These are phyloP conservation scores for Acrocephalus arundinaceus DNA, from an alignment of 2,113 vertebrate species.

Conservation along the genomic window DNA sequence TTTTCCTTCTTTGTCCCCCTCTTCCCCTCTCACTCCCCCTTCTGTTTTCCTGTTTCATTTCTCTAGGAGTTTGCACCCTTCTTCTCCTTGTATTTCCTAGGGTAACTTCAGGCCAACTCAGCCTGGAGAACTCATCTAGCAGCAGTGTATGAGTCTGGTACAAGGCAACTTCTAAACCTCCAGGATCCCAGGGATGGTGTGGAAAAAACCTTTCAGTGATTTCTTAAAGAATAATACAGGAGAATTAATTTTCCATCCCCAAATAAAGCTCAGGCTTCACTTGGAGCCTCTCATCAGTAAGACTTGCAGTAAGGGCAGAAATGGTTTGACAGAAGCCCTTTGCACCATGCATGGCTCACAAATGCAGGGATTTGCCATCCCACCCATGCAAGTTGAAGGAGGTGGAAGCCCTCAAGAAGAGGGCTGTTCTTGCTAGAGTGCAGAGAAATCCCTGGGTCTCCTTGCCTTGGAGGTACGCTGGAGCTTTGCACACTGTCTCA, in stretches of 20 bases:
- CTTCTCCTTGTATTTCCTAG: not conserved
- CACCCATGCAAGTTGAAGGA: not conserved
- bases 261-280: not conserved
- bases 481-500: too few species aligned
- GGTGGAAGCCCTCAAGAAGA: not conserved
- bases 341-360: not conserved
- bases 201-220: not conserved
- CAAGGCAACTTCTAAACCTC: not conserved
- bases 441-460: not conserved
- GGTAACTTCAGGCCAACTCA: not conserved
- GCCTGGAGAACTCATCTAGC: not conserved
- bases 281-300: not conserved
- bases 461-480: not conserved
- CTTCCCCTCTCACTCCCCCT: too few species aligned
- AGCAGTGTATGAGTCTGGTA: not conserved
- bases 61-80: not conserved
- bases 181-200: not conserved
- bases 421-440: rapidly evolving
- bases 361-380: not conserved
- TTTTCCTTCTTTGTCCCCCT: not conserved
- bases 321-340: not conserved
- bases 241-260: not conserved
- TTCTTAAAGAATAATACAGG: not conserved
- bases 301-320: not conserved
- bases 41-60: not conserved